phyloP scores from a whole-genome alignment of 2,888 invertebrate genomes.

The Yponomeuta plumbellus region DNA sequence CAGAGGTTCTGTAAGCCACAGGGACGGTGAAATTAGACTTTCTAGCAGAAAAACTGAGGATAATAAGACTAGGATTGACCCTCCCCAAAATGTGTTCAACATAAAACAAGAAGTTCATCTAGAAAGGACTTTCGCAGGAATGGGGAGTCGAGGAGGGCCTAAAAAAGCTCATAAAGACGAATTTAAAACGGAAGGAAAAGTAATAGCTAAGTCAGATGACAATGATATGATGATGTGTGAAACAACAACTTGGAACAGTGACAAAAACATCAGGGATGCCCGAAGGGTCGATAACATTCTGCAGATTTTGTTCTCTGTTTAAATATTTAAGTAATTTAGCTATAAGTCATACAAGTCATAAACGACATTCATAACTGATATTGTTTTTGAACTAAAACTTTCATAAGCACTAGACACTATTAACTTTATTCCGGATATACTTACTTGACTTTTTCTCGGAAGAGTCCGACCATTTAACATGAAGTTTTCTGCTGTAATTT shows the following conservation, averaged over 20 bases:
- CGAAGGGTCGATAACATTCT: slow-evolving; percentile 45
- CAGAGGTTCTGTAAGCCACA: slow-evolving; percentile 55
- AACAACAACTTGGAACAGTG: slow-evolving; percentile 36
- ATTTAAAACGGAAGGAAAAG: slow-evolving; percentile 32
- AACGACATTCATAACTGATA: too few species aligned
- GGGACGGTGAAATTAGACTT: slow-evolving; percentile 56
- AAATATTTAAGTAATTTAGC: slow-evolving; percentile 18
- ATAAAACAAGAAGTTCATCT: slow-evolving; percentile 67
- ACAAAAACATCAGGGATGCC: slow-evolving; percentile 33
- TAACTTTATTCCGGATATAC: too few species aligned
- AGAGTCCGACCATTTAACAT: too few species aligned
- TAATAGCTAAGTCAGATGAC: slow-evolving; percentile 39
- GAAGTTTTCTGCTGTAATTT: too few species aligned
- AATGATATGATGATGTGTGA: slow-evolving; percentile 56
- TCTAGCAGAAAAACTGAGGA: slow-evolving; percentile 39
- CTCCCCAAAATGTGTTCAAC: slow-evolving; percentile 58
- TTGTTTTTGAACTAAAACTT: too few species aligned
- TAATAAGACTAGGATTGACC: slow-evolving; percentile 34
- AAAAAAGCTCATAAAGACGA: slow-evolving; percentile 40
- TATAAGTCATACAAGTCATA: too few species aligned
- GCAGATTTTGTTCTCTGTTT: slow-evolving; percentile 55
- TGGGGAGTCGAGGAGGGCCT: slow-evolving; percentile 26
- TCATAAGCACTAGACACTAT: too few species aligned
- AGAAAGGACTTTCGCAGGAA: slow-evolving; percentile 33
- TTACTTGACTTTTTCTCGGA: too few species aligned